Conservation (phyloP, 2,113 vertebrate genomes). For the Sylvietta virens region DNA sequence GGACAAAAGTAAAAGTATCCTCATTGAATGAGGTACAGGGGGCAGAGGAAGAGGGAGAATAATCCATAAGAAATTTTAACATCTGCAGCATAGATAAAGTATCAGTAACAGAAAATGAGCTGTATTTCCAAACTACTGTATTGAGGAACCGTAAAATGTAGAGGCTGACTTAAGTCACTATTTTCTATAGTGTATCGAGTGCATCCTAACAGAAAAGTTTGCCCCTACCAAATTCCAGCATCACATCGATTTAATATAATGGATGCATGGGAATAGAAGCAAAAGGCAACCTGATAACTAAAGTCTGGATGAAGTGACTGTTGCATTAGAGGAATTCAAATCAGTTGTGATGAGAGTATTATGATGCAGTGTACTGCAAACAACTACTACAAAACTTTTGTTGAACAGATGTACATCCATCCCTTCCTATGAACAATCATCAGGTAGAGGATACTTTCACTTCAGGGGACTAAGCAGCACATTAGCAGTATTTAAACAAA, state of each 20-base stretch:
- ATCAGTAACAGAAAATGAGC: background rate
- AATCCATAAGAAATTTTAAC: background rate
- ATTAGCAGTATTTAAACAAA: background rate
- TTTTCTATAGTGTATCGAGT: background rate
- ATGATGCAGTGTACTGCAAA: background rate
- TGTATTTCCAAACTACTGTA: background rate
- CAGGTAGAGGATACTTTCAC: background rate
- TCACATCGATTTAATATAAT: background rate
- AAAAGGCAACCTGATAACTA: background rate
- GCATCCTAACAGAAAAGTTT: background rate
- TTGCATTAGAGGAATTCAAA: background rate
- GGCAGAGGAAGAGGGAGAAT: background rate
- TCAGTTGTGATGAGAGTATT: rapidly evolving
- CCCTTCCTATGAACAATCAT: background rate
- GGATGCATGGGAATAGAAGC: background rate
- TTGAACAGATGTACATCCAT: rapidly evolving
- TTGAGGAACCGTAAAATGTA: background rate
- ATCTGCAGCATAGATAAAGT: background rate
- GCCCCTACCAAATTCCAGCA: background rate
- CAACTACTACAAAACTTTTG: background rate
- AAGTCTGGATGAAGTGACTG: background rate
- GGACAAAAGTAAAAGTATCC: background rate
- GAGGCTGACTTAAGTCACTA: background rate
- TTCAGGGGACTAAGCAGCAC: background rate
- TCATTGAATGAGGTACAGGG: rapidly evolving